Base-by-base conservation (phyloP, 2,113 vertebrate genomes). In the Geothlypis trichas region DNA sequence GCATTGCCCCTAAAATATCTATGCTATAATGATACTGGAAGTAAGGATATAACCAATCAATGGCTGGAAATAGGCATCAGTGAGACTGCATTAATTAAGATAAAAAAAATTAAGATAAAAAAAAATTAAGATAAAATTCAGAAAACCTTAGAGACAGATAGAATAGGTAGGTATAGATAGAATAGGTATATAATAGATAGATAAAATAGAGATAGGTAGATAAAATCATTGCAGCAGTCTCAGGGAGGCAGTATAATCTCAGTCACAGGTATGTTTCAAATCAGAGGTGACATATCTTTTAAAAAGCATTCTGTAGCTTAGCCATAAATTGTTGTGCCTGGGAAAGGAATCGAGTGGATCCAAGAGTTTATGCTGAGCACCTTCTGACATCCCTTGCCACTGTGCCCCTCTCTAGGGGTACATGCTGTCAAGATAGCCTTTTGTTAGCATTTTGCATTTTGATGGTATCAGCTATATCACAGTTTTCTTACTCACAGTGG, bases 401-500 rank as follows among this genome's bases (percentile, higher is more conserved):
- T n/a, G 41, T 42, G 23, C 1, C 44, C 18, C 5, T 65, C 11
- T 61, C 39, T 47, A 52, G 44, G 78, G 58, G 26, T 61, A 73
- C 6, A 3, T 21, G 15, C 77, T 85, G 65, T 62, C 23, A 65
- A 94, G 83, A 76, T 55, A 83, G 87, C 57, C 11, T 9, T 93
- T 94, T 89, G 85, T 88, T 90, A 93, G 71, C 59, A 39, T 84
- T 28, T 95, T 95, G 89, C 67, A 76, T 85, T 83, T 59, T 91
- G 90, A 93, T 59, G 95, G 61, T 68, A 95, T 81, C 88, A 97
- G 78, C 62, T 91, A 65, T 93, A 88, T 82, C 93, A 80, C 28
- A 6, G 2, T 93, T 97, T 83, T 68, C 35, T 87, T 61, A 42
- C 41, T 95, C 72, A 71, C 84, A 92, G 78, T 90, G 78, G 87